Percentiles rank a stretch among this genome's conserved stretches.
Evolutionary conservation across 2,888 invertebrate species (phyloP).

Genomic region (Gymnocheta viridis): DNA sequence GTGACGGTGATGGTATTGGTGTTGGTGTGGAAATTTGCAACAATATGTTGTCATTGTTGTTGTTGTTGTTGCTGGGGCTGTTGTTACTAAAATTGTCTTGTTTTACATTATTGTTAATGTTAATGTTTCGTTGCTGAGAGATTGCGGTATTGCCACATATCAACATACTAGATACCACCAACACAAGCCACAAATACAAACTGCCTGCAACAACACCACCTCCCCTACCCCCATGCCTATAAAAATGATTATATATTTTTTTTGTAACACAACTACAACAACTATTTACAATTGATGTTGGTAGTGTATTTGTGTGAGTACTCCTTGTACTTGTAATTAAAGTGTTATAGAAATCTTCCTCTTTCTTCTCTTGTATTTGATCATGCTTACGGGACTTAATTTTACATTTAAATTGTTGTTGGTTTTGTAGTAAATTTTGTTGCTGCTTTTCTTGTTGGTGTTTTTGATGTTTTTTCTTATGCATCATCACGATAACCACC

Average conservation of each 20-base stretch:
- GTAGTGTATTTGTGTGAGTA: constrained; percentile 40
- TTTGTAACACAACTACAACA: constrained; percentile 51
- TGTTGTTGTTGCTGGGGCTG: constrained; percentile 38
- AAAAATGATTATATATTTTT: constrained; percentile 12
- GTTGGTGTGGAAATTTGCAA: constrained; percentile 57
- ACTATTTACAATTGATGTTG: neutral
- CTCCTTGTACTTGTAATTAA: constrained; percentile 33
- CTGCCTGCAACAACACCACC: neutral
- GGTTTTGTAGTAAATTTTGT: too few relatives aligned
- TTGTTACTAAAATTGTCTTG: constrained; percentile 56
- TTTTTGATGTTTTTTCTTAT: constrained; percentile 39
- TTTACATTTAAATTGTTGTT: constrained; percentile 71
- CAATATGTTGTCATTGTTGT: constrained; percentile 47
- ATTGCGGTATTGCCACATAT: constrained; percentile 69
- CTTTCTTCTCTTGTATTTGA: constrained; percentile 11
- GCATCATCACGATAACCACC: constrained; percentile 66
- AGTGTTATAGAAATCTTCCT: constrained; percentile 15
- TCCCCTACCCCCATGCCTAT: neutral
- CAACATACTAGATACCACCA: constrained; percentile 75
- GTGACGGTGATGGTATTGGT: neutral
- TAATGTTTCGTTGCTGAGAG: constrained; percentile 71
- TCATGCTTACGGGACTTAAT: constrained; percentile 32
- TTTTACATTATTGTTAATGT: constrained; percentile 61
- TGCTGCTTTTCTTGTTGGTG: constrained; percentile 55
- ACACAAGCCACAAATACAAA: constrained; percentile 69